Evolutionary conservation across 2,113 vertebrate species (phyloP).

Genomic region (Gadus chalcogrammus): DNA sequence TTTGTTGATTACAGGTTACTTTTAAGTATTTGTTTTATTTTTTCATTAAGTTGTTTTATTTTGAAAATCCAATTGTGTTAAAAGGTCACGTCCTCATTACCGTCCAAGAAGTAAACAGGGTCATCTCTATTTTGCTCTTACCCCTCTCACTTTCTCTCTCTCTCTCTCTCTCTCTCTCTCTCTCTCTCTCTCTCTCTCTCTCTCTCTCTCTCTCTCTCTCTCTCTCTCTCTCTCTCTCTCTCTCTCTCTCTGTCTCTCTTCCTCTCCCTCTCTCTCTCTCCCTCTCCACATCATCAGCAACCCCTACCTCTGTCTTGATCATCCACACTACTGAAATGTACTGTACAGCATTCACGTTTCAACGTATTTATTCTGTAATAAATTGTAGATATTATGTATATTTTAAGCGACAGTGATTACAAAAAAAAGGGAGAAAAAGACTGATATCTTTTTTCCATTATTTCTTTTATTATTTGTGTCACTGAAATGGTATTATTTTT

Average conservation of each 20-base stretch:
- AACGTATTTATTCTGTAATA: slow-evolving; percentile 71
- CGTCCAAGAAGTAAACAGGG: slow-evolving; percentile 17
- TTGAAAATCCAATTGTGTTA: neutral
- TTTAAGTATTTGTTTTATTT: slow-evolving; percentile 1
- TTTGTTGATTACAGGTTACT: too few relatives aligned
- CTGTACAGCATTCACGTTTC: slow-evolving; percentile 67
- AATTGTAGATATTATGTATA: slow-evolving; percentile 56
- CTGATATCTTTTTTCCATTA: slow-evolving; percentile 29
- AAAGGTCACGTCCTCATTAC: slow-evolving; percentile 42
- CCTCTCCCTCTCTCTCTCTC: neutral
- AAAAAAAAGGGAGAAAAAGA: slow-evolving; percentile 33
- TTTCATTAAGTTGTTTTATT: neutral
- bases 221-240: too few relatives aligned
- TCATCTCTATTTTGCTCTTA: too few relatives aligned
- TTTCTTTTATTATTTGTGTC: slow-evolving; percentile 32
- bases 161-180: too few relatives aligned
- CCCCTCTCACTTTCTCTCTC: too few relatives aligned
- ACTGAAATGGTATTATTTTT: slow-evolving; percentile 48
- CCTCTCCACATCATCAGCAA: slow-evolving; percentile 27
- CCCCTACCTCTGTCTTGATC: slow-evolving; percentile 65
- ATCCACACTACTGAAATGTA: slow-evolving; percentile 59
- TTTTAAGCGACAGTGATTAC: slow-evolving; percentile 55
- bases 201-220: too few relatives aligned
- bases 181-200: too few relatives aligned
- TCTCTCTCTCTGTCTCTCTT: slow-evolving; percentile 25